Percentiles rank a stretch among this genome's conserved stretches.
Conservation (phyloP, 2,888 invertebrate genomes). For the Phortica okadai region DNA sequence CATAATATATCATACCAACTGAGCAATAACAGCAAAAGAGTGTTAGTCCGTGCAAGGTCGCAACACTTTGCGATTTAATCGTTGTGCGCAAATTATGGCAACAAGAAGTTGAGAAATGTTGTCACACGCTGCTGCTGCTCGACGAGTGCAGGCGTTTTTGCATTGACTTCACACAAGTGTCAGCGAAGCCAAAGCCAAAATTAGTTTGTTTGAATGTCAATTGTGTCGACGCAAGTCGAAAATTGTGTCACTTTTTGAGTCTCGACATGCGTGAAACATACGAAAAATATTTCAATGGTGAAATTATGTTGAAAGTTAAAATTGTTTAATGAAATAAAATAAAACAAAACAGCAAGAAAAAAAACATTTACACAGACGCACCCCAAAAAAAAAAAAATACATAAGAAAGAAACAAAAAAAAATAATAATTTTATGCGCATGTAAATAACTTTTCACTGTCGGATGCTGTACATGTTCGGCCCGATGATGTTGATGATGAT, state of each 20-base stretch:
- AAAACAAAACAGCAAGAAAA: conserved; percentile 14
- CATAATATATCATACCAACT: neutral
- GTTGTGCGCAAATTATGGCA: no score
- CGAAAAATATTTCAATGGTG: no score
- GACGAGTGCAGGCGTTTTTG: neutral
- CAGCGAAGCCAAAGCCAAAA: neutral
- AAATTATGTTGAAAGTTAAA: neutral
- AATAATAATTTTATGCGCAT: neutral
- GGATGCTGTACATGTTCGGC: conserved; percentile 43
- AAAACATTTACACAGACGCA: neutral
- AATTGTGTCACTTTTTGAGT: no score
- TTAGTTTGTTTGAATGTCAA: neutral
- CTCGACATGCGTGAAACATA: no score
- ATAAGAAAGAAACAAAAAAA: neutral
- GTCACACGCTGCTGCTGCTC: neutral
- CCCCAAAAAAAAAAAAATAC: conserved; percentile 16
- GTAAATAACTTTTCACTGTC: conserved; percentile 10
- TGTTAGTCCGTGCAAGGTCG: neutral
- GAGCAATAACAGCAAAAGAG: neutral
- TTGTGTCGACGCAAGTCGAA: neutral
- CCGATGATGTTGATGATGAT: neutral
- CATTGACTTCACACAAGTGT: conserved; percentile 1
- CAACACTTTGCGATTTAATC: neutral
- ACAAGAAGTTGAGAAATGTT: neutral
- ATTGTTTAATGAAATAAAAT: neutral